A percentile compares a stretch with the other conserved stretches of the same genome.
Conservation (phyloP, 2,113 vertebrate species). For the Clupea harengus region DNA sequence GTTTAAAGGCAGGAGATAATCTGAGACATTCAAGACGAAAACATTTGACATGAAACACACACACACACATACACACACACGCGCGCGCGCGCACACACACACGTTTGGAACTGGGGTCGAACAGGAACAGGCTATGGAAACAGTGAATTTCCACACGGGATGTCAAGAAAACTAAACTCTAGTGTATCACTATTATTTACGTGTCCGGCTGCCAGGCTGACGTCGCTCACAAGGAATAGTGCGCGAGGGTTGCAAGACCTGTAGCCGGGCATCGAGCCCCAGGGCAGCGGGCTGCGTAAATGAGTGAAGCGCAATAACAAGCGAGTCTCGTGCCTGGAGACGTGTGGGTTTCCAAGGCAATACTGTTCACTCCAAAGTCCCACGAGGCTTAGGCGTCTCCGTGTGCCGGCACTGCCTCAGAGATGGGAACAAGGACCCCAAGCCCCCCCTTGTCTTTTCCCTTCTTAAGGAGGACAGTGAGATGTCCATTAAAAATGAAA, state of each 20-base stretch:
- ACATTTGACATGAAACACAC: background rate
- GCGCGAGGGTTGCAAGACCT: background rate
- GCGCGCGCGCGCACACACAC: no score
- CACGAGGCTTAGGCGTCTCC: background rate
- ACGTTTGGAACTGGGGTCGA: no score
- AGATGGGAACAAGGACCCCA: background rate
- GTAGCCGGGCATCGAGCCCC: background rate
- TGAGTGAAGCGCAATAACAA: background rate
- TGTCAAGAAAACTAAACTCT: background rate
- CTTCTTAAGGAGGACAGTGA: background rate
- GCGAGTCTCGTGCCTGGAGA: background rate
- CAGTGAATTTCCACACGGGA: background rate
- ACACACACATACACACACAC: background rate
- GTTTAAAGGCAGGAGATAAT: slow-evolving; percentile 61
- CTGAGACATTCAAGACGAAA: slow-evolving; percentile 3
- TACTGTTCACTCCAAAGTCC: background rate
- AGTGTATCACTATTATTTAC: background rate
- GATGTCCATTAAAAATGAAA: slow-evolving; percentile 6
- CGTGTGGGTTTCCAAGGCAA: slow-evolving; percentile 3
- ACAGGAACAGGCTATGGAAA: background rate
- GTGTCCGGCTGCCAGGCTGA: background rate
- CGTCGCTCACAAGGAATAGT: background rate
- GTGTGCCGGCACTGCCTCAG: background rate
- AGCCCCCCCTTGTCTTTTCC: background rate
- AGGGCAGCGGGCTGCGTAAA: background rate